phyloP scores from a whole-genome alignment of 2,797 vertebrate genomes.

The Myoxocephalus aenaeus region DNA sequence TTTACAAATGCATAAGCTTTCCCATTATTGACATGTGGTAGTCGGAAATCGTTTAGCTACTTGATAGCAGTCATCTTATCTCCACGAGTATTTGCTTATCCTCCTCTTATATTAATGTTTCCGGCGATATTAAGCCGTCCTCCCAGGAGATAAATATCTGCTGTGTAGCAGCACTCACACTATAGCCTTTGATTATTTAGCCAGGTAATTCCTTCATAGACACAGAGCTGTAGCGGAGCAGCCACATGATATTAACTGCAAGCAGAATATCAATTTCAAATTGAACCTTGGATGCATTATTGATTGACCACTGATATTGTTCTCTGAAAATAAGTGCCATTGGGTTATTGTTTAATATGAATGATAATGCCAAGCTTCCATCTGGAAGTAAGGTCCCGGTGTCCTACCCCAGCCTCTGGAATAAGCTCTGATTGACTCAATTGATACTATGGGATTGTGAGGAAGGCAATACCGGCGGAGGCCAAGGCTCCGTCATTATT shows the following conservation, averaged over 20 bases:
- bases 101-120: constrained; percentile 92
- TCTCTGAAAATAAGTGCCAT: constrained; percentile 94
- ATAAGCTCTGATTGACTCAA: constrained; percentile 63
- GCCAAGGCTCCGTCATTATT: constrained; percentile 44
- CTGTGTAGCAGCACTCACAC: constrained; percentile 86
- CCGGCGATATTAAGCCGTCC: constrained; percentile 93
- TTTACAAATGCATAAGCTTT: constrained; percentile 94
- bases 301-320: constrained; percentile 97
- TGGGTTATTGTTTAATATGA: constrained; percentile 97
- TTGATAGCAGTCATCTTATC: constrained; percentile 96
- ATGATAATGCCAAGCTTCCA: constrained; percentile 92
- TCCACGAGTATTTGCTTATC: constrained; percentile 95
- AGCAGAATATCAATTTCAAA: constrained; percentile 95
- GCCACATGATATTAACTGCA: constrained; percentile 93
- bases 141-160: constrained; percentile 95
- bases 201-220: constrained; percentile 93
- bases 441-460: constrained; percentile 52
- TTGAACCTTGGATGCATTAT: constrained; percentile 95
- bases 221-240: constrained; percentile 87
- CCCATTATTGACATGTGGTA: constrained; percentile 94
- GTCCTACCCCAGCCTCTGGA: constrained; percentile 69
- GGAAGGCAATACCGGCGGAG: constrained; percentile 25
- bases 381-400: constrained; percentile 90
- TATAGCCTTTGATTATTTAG: constrained; percentile 95
- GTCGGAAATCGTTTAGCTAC: constrained; percentile 94